Conservation (phyloP, 2,888 invertebrate genomes). For the Meandrusa payeni region DNA sequence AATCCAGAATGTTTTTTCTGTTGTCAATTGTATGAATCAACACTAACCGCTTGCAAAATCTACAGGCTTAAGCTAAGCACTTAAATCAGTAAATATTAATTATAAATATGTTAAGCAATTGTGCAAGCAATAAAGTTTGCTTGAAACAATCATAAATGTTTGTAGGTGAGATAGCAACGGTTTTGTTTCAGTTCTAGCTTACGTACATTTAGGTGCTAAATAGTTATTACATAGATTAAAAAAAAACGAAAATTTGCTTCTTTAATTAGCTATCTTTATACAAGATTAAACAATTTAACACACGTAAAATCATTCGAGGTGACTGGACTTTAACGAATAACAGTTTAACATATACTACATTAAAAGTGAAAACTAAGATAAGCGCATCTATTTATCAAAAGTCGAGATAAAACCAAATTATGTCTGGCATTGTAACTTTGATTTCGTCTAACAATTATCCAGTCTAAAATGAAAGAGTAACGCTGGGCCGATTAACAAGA, state of each 20-base stretch:
- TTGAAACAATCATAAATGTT: not conserved
- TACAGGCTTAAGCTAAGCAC: conserved; percentile 63
- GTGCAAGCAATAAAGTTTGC: conserved; percentile 27
- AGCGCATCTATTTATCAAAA: conserved; percentile 27
- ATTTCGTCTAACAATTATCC: conserved; percentile 42
- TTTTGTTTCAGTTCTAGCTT: conserved; percentile 25
- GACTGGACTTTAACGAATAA: conserved; percentile 52
- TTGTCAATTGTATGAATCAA: conserved; percentile 42
- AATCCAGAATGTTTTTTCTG: conserved; percentile 51
- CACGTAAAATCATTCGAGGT: conserved; percentile 45
- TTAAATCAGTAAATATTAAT: conserved; percentile 36
- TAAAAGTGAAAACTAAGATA: conserved; percentile 29
- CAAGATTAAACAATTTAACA: conserved; percentile 32
- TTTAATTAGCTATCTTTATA: not conserved
- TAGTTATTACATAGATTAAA: not conserved
- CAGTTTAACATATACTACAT: conserved; percentile 18
- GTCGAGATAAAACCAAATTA: conserved; percentile 49
- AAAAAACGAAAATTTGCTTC: conserved; percentile 3
- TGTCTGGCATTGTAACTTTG: conserved; percentile 53
- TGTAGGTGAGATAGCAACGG: not conserved
- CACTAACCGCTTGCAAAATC: conserved; percentile 75
- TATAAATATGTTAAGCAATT: conserved; percentile 31
- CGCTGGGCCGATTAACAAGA: conserved; percentile 64
- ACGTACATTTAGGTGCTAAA: conserved; percentile 3
- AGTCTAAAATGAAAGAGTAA: conserved; percentile 42